phyloP scores from a whole-genome alignment of 2,888 invertebrate genomes.

The Hirtodrosophila cameraria region DNA sequence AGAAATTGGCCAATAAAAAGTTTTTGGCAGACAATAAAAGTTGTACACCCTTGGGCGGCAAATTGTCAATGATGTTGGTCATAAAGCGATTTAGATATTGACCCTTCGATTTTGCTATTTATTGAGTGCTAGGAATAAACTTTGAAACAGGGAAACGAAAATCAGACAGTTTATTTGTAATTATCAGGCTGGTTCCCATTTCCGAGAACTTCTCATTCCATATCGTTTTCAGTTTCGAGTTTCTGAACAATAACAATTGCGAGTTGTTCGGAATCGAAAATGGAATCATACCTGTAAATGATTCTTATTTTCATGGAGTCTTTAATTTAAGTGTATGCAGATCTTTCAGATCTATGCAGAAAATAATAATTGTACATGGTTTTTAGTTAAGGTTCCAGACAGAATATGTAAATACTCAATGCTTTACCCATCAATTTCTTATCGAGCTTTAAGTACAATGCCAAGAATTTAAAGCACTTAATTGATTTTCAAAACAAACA shows the following conservation, averaged over 20 bases:
- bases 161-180: not conserved
- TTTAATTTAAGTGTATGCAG: no score
- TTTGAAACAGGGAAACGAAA: not conserved
- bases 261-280: no score
- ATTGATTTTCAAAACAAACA: constrained; percentile 59
- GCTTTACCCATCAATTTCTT: not conserved
- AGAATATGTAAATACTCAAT: not conserved
- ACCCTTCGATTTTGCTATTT: constrained; percentile 25
- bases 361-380: no score
- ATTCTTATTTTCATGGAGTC: no score
- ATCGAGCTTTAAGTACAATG: constrained; percentile 2
- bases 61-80: constrained; percentile 55
- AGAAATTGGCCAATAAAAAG: constrained; percentile 40
- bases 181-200: not conserved
- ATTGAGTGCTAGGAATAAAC: constrained; percentile 8
- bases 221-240: no score
- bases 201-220: no score
- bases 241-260: no score
- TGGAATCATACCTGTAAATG: no score
- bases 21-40: constrained; percentile 43
- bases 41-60: constrained; percentile 44
- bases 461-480: constrained; percentile 54
- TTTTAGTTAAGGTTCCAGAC: no score
- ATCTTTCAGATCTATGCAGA: no score
- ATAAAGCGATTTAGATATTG: constrained; percentile 68